These are phyloP conservation scores for Parazoanthus darwini DNA, from an alignment of 92 coral and sea anemone genomes.

Conservation along the genomic window DNA sequence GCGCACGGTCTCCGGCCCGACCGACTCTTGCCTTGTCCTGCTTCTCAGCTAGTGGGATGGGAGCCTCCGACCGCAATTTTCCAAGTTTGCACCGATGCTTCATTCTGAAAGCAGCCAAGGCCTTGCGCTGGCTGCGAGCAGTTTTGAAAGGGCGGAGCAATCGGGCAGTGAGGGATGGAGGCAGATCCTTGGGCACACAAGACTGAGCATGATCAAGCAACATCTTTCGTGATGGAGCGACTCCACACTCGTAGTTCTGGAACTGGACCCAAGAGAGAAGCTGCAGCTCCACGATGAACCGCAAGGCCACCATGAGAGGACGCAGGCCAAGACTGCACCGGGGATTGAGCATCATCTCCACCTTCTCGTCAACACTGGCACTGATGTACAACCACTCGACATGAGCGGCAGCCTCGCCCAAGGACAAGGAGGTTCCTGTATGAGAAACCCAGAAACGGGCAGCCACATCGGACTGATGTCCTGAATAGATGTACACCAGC, in stretches of 20 bases:
- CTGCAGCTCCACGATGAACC: conserved; percentile 16
- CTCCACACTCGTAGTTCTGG: conserved; percentile 15
- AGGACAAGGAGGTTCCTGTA: too few species aligned
- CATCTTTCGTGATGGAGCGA: conserved; percentile 7
- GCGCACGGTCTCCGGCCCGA: conserved; percentile 18
- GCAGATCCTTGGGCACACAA: too few species aligned
- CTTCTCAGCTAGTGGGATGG: conserved; percentile 15
- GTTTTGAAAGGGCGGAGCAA: too few species aligned
- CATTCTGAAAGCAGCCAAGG: too few species aligned
- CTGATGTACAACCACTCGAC: too few species aligned
- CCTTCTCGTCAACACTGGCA: too few species aligned
- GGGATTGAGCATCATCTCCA: conserved; percentile 7
- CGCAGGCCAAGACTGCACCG: conserved; percentile 17
- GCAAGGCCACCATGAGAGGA: conserved; percentile 16
- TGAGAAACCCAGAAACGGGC: too few species aligned
- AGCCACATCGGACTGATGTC: too few species aligned
- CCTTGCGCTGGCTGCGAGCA: too few species aligned
- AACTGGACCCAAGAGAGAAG: conserved; percentile 15
- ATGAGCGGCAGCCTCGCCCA: too few species aligned
- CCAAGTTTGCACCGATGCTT: conserved; percentile 12
- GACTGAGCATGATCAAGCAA: too few species aligned
- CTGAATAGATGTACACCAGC: conserved; percentile 8
- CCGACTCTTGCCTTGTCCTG: conserved; percentile 13
- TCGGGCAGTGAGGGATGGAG: too few species aligned
- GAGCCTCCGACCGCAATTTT: conserved; percentile 15